Base-by-base conservation (phyloP, 2,888 invertebrate genomes). In the Adelognathus sp. region DNA sequence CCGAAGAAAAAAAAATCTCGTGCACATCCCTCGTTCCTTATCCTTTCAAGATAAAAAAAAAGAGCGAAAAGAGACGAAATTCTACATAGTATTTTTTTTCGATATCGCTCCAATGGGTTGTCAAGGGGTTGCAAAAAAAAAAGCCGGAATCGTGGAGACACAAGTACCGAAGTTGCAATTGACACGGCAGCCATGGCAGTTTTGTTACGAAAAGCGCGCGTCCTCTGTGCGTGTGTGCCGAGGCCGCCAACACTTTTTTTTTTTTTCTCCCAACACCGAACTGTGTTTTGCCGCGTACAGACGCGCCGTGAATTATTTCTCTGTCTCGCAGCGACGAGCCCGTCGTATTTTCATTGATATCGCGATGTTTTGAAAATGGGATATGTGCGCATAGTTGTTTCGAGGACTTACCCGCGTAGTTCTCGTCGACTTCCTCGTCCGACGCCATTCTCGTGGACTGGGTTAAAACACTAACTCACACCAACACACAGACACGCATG, bases 381-480 rank as follows among this genome's bases (percentile, higher is more conserved):
- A 11, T 1, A 9, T 3, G 4, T 16, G 21, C 50, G 18, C 50
- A 9, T 33, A 21, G 6, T 33, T 44, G 1, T 54, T 71, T 76
- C 79, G 18, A 44, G 31, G 18, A 92, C 95, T 96, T 94, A 97
- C 97, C 97, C 94, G 96, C 96, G 91, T 95, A 96, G 92, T 95
- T 95, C 91, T 96, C 97, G 89, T 97, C 97, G 91, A 96, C 95
- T 93, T 97, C 97, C 90, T 97, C 97, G 89, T 97, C 97, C 83
- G 97, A 97, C 92, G 96, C 97, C 97, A 97, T 97, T 86, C 77
- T 69, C 69, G 56, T 70, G 66, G 60, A n/a, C 41, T 60, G 44
- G 3, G 14, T 63, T 60, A 54, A 24, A 66, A 50, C 44, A 63
- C 44, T 9, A 9, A 39, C 44, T 24, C 11, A n/a, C n/a, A n/a